These are phyloP conservation scores for Pseudolycoriella hygida DNA, from an alignment of 2,888 invertebrate species.

Conservation along the genomic window DNA sequence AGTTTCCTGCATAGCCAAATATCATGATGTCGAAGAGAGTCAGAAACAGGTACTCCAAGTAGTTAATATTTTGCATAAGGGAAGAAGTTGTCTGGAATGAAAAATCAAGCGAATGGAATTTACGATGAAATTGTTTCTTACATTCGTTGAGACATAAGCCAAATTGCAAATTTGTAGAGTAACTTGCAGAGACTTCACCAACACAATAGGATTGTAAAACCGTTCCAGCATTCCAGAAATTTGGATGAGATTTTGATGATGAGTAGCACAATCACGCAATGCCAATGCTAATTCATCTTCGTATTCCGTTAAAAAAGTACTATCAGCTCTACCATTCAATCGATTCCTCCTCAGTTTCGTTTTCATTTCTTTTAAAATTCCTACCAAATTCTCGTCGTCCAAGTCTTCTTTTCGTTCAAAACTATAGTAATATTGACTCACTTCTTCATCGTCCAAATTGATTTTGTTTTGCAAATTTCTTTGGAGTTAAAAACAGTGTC, in stretches of 20 bases:
- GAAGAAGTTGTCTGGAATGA: constrained; percentile 5
- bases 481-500: background rate
- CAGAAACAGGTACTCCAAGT: constrained; percentile 19
- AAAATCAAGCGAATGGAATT: background rate
- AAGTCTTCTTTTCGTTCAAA: constrained; percentile 4
- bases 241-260: constrained; percentile 20
- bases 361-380: background rate
- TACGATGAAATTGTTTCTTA: constrained; percentile 13
- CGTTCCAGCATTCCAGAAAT: constrained; percentile 19
- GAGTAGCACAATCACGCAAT: constrained; percentile 17
- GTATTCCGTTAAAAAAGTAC: constrained; percentile 7
- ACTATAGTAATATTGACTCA: constrained; percentile 10
- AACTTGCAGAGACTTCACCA: constrained; percentile 21
- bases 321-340: background rate
- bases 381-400: background rate
- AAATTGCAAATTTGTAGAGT: constrained; percentile 22
- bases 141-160: constrained; percentile 22
- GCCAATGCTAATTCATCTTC: constrained; percentile 12
- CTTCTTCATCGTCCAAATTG: constrained; percentile 9
- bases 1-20: constrained; percentile 21
- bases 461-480: background rate
- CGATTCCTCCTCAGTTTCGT: background rate
- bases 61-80: constrained; percentile 13
- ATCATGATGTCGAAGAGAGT: constrained; percentile 20
- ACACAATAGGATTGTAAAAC: constrained; percentile 22